Conservation (phyloP, 2,888 invertebrate genomes). For the Phyllotreta cruciferae region DNA sequence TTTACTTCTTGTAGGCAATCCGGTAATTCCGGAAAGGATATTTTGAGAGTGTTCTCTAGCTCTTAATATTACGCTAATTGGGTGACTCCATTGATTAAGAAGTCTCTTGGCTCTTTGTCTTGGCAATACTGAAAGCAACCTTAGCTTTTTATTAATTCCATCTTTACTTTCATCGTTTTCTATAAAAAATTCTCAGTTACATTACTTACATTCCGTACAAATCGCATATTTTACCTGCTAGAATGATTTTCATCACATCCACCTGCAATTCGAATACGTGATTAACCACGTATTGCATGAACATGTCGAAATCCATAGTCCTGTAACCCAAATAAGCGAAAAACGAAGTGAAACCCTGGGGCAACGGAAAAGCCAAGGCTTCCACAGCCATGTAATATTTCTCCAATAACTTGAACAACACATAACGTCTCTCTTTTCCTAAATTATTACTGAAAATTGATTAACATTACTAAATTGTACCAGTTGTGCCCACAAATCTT, state of each 20-base stretch:
- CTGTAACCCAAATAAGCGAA: constrained; percentile 86
- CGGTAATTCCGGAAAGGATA: constrained; percentile 76
- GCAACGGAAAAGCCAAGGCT: constrained; percentile 81
- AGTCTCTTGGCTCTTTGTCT: constrained; percentile 79
- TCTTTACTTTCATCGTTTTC: constrained; percentile 63
- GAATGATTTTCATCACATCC: constrained; percentile 84
- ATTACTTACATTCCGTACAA: neutral
- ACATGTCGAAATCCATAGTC: constrained; percentile 77
- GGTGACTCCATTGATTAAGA: constrained; percentile 79
- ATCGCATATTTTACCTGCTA: constrained; percentile 67
- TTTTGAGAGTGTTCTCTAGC: constrained; percentile 83
- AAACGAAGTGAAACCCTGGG: constrained; percentile 88
- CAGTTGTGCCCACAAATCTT: constrained; percentile 52
- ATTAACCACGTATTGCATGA: constrained; percentile 83
- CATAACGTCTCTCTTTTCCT: constrained; percentile 71
- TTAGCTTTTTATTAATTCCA: constrained; percentile 74
- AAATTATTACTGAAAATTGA: constrained; percentile 73
- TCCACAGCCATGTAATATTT: constrained; percentile 82
- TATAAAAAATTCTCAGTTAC: constrained; percentile 42
- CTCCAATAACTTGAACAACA: constrained; percentile 80
- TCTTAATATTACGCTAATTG: constrained; percentile 77
- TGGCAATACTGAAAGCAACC: constrained; percentile 76
- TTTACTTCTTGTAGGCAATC: constrained; percentile 54
- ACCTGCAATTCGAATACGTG: constrained; percentile 88
- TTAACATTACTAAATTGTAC: constrained; percentile 2